Evolutionary conservation across 2,113 vertebrate genomes (phyloP).

Genomic region (Seriola quinqueradiata): DNA sequence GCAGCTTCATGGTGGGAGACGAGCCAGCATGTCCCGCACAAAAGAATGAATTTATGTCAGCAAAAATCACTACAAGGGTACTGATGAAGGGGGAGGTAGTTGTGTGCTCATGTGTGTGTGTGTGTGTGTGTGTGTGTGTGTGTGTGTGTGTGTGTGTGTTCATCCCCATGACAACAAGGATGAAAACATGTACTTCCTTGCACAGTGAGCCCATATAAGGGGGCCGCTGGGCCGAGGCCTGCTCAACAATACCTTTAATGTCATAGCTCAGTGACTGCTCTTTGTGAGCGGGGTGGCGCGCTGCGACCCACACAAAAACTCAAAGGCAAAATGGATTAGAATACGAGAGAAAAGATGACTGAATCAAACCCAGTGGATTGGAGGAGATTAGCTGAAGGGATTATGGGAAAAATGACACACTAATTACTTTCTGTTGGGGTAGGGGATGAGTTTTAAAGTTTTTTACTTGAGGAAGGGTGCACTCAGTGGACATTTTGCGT

Average conservation of each 20-base stretch:
- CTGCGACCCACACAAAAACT: conserved; percentile 82
- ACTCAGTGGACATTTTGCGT: conserved; percentile 4
- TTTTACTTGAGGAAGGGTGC: conserved; percentile 29
- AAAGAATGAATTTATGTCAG: conserved; percentile 74
- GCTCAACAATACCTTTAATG: conserved; percentile 86
- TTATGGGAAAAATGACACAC: conserved; percentile 80
- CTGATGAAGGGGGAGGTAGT: conserved; percentile 51
- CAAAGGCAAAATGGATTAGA: conserved; percentile 87
- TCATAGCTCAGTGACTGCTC: conserved; percentile 83
- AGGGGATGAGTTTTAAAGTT: conserved; percentile 49
- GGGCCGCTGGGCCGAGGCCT: conserved; percentile 69
- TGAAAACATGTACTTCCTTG: conserved; percentile 80
- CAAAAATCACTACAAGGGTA: conserved; percentile 59
- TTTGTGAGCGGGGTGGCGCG: conserved; percentile 76
- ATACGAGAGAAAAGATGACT: conserved; percentile 86
- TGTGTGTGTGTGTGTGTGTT: conserved; percentile 54
- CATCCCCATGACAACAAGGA: conserved; percentile 82
- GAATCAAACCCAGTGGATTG: conserved; percentile 85
- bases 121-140: conserved; percentile 56
- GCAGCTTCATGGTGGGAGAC: conserved; percentile 54
- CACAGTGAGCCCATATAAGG: conserved; percentile 72
- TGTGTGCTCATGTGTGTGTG: conserved; percentile 32
- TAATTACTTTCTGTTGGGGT: conserved; percentile 80
- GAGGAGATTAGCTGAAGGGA: conserved; percentile 80
- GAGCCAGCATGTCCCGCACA: conserved; percentile 59